Base-by-base conservation (phyloP, 2,797 vertebrate genomes). In the Hoplostethus atlanticus region DNA sequence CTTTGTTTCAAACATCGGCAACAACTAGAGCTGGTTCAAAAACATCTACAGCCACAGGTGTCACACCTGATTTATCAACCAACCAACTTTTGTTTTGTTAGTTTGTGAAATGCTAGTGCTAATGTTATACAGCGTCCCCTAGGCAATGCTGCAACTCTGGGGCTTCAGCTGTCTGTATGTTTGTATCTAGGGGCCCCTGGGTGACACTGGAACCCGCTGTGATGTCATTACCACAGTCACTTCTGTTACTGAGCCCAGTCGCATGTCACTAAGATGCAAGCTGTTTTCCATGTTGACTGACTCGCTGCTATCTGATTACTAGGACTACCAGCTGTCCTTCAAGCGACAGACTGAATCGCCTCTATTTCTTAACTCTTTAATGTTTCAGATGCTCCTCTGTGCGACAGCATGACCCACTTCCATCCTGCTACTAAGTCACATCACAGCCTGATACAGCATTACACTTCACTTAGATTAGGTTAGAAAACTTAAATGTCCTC, bases 161-260 rank as follows among this genome's bases (percentile, higher is more conserved):
- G 83, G 64, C 82, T 79, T 83, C 87, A 80, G 88, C 84, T 90
- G 84, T 85, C 76, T 84, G 90, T 86, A 90, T 89, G 72, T 58
- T 79, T 86, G 92, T 89, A 90, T 86, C 76, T 60, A 68, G 56
- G 64, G 84, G 84, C 79, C 86, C 70, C 66, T 54, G 31, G 57
- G 77, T 88, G 91, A 88, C 75, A 92, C 77, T 67, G 68, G 85
- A 92, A 69, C 83, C 86, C 30, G 59, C 63, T 0, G 65, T 87
- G 88, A 89, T 84, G 89, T 88, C 89, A 88, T 57, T 31, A 34
- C 71, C 73, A 8, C 59, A 6, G 61, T 54, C 81, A 60, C 83
- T 77, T 84, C 61, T 83, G 68, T 84, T 79, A 86, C 83, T 21
- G 72, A 82, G 74, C 56, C 52, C 54, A 62, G 75, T 77, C 15